Evolutionary conservation across 2,888 invertebrate species (phyloP), one percentile per base, ranked within the genome.

Genomic region (Ochropleura plecta): DNA sequence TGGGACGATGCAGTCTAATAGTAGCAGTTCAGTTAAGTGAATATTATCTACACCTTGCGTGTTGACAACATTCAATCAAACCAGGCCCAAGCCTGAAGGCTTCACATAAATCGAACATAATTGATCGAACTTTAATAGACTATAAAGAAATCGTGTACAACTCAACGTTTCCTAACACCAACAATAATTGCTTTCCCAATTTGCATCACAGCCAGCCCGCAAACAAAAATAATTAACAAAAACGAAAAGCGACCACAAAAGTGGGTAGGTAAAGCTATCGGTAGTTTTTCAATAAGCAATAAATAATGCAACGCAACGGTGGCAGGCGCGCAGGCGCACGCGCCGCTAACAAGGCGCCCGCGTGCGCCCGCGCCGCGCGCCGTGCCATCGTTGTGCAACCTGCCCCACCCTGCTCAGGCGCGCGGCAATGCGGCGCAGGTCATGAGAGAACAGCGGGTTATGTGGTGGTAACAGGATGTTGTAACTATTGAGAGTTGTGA

Each of bases 221-320:
- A 70, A 86, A 82, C 75, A 85, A 87, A 88, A 90, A 88, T 88
- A 78, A 83, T 79, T 81, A 83, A 87, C 88, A 92, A 93, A 93
- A 90, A 88, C 82, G 57, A 79, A 82, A 82, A 84, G 84, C 85
- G 87, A 91, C 91, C 91, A 91, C 94, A 93, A 91, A 91, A 92
- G 91, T 92, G 88, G 90, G 91, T 92, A 92, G 90, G 88, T 90
- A 92, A 90, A 92, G 91, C 90, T 92, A 92, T 92, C 91, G 93
- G 92, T 92, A 93, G 95, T 96, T 95, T 96, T 95, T 96, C 96
- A 95, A 96, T 96, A 95, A 94, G 95, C 95, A 95, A 96, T 96
- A 96, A 96, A 96, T 96, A 96, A 95, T 93, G 94, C 92, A 94
- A 93, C 92, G 94, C 94, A 95, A 94, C 94, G 92, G 95, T 93